A percentile compares a stretch with the other conserved stretches of the same genome.
Evolutionary conservation across 1,140 invertebrate genomes (phyloP).

Genomic region (Saccostrea cuccullata): DNA sequence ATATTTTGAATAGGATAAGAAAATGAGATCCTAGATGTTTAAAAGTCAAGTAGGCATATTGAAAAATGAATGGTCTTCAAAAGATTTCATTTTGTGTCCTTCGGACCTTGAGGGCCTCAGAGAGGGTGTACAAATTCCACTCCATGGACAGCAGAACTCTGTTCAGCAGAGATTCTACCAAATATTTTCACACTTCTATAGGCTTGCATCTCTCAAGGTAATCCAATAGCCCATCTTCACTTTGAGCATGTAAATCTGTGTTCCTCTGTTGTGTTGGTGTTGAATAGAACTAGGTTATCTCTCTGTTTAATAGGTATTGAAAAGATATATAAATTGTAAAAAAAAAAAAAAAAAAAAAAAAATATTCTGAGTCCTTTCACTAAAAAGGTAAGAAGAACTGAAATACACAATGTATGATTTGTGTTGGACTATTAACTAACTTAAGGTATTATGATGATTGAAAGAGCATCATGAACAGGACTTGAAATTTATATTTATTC

Average conservation of each 20-base stretch:
- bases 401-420: too few relatives aligned
- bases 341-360: too few relatives aligned
- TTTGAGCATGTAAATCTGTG: neutral
- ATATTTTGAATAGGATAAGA: neutral
- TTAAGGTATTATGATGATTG: too few relatives aligned
- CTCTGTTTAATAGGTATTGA: too few relatives aligned
- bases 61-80: constrained; percentile 23
- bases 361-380: too few relatives aligned
- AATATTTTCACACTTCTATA: constrained; percentile 27
- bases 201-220: constrained; percentile 16
- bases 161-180: neutral
- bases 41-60: neutral
- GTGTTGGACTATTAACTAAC: too few relatives aligned
- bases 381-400: too few relatives aligned
- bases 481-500: too few relatives aligned
- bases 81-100: constrained; percentile 35
- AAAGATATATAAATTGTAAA: too few relatives aligned
- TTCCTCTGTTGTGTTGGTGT: neutral
- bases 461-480: too few relatives aligned
- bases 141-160: neutral
- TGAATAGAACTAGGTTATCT: neutral
- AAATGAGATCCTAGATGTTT: constrained; percentile 2
- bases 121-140: neutral
- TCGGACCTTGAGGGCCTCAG: constrained; percentile 18
- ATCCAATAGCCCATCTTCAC: neutral